Conservation (phyloP, 2,888 invertebrate species). For the Monopis laevigella region DNA sequence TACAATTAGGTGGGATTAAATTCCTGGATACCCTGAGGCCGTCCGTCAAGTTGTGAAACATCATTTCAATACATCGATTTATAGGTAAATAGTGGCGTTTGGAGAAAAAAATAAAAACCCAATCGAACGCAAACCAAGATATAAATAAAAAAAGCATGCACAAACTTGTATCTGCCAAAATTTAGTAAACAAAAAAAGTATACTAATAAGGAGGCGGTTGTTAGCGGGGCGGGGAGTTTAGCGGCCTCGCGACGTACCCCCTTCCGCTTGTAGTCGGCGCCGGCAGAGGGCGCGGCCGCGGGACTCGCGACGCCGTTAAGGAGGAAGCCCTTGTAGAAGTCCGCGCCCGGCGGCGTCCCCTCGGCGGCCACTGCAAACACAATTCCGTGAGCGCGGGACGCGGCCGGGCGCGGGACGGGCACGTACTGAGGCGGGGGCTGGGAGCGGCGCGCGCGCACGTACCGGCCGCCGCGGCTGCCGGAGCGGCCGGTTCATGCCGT, state of each 20-base stretch:
- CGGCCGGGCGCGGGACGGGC: slow-evolving; percentile 24
- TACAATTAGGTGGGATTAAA: too few relatives aligned
- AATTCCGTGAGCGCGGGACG: slow-evolving; percentile 29
- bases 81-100: too few relatives aligned
- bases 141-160: too few relatives aligned
- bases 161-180: too few relatives aligned
- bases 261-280: slow-evolving; percentile 63
- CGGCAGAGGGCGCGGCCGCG: slow-evolving; percentile 30
- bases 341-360: slow-evolving; percentile 80
- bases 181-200: too few relatives aligned
- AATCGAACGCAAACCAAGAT: too few relatives aligned
- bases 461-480: slow-evolving; percentile 98
- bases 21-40: too few relatives aligned
- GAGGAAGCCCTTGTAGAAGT: slow-evolving; percentile 87
- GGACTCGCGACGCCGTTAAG: slow-evolving; percentile 69
- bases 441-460: slow-evolving; percentile 68
- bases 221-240: slow-evolving; percentile 22
- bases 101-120: too few relatives aligned
- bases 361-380: slow-evolving; percentile 82
- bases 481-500: slow-evolving; percentile 96
- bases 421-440: slow-evolving; percentile 48
- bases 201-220: too few relatives aligned
- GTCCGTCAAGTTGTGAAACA: too few relatives aligned
- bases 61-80: too few relatives aligned
- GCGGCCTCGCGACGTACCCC: slow-evolving; percentile 44